phyloP scores from a whole-genome alignment of 2,797 vertebrate species.

The Poliocrania exsul region DNA sequence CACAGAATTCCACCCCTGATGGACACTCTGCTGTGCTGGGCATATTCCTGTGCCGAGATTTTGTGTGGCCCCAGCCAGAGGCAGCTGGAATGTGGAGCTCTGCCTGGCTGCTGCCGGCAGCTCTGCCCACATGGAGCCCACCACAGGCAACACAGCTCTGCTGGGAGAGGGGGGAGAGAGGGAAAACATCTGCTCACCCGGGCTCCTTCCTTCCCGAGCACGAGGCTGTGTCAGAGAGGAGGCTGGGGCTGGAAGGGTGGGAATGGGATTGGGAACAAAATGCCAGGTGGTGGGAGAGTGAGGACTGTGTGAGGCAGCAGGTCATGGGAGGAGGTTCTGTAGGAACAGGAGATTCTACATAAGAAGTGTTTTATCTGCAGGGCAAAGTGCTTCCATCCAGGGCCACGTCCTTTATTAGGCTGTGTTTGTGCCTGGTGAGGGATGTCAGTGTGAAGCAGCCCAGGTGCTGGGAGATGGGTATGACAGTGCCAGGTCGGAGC shows the following conservation, averaged over 20 bases:
- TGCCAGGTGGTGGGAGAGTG: fast-evolving
- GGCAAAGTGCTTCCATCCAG: neutral
- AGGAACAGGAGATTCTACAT: neutral
- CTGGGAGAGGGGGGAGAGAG: neutral
- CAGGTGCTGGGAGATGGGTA: neutral
- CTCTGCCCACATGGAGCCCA: constrained; percentile 28
- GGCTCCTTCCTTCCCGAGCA: neutral
- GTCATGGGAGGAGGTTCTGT: neutral
- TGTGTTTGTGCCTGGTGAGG: neutral
- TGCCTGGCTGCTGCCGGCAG: neutral
- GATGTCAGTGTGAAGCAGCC: neutral
- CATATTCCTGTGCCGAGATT: neutral
- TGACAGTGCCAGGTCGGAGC: neutral
- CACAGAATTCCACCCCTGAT: neutral
- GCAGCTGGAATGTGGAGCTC: neutral
- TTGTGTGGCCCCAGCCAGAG: neutral
- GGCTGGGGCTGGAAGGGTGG: neutral
- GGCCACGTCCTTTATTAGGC: neutral
- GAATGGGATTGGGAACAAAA: neutral
- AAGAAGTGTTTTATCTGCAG: neutral
- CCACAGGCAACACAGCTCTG: neutral
- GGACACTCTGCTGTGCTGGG: neutral
- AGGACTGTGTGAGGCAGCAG: neutral
- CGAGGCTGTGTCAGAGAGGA: neutral
- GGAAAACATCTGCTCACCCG: neutral